Evolutionary conservation across 2,113 vertebrate genomes (phyloP).

Genomic region (Lophius piscatorius): DNA sequence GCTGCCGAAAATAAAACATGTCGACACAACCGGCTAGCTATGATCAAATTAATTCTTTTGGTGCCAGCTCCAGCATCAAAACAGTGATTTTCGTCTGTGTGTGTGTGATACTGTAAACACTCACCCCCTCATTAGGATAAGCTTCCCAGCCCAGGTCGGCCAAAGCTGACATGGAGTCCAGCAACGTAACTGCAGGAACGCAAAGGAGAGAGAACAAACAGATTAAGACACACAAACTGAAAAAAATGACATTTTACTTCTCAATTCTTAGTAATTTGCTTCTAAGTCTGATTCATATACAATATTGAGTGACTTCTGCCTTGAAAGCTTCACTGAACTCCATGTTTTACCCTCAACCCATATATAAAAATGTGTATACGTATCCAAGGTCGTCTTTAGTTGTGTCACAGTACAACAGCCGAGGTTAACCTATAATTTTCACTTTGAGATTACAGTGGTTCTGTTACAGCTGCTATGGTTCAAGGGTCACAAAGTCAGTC

Average conservation of each 20-base stretch:
- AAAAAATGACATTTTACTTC: not conserved
- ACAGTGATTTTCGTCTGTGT: constrained; percentile 3
- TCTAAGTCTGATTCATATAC: too few relatives aligned
- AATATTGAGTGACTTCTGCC: too few relatives aligned
- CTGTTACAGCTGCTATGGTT: constrained; percentile 36
- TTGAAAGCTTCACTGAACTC: too few relatives aligned
- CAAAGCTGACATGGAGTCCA: constrained; percentile 86
- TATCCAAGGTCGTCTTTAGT: constrained; percentile 32
- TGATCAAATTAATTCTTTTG: constrained; percentile 36
- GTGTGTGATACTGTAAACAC: constrained; percentile 49
- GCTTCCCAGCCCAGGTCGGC: constrained; percentile 87
- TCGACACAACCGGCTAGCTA: constrained; percentile 30
- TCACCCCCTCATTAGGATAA: constrained; percentile 85
- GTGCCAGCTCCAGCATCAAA: constrained; percentile 7
- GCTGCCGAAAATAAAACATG: constrained; percentile 36
- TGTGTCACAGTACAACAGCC: constrained; percentile 24
- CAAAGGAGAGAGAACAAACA: constrained; percentile 27
- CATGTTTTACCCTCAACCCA: not conserved
- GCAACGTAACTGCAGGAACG: constrained; percentile 80
- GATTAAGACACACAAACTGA: constrained; percentile 16
- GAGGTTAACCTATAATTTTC: constrained; percentile 43
- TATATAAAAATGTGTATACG: constrained; percentile 19
- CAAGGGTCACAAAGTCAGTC: constrained; percentile 38
- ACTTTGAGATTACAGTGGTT: constrained; percentile 27
- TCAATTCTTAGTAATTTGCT: too few relatives aligned